Evolutionary conservation across 1,140 invertebrate genomes (phyloP).

Genomic region (Cyclargus thomasi): DNA sequence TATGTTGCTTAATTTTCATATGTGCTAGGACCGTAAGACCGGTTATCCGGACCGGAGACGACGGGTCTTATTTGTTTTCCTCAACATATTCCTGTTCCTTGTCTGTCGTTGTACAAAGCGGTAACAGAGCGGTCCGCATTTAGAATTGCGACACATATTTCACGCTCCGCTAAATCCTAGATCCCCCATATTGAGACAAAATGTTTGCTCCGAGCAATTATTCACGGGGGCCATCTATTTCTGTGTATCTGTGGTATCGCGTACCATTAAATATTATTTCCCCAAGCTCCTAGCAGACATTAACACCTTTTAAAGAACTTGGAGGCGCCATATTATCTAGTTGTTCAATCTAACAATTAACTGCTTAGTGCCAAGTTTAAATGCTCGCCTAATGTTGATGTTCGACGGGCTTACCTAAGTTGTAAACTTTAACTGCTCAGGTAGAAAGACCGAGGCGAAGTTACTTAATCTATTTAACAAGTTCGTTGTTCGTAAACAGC

Average conservation of each 20-base stretch:
- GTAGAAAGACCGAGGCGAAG: not conserved
- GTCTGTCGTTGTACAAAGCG: conserved; percentile 3
- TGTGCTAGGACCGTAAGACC: too few species aligned
- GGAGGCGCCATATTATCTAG: not conserved
- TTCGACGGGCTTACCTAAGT: not conserved
- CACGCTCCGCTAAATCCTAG: conserved; percentile 10
- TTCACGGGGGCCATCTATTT: not conserved
- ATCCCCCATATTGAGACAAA: conserved; percentile 2
- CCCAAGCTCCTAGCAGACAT: not conserved
- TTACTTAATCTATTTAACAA: not conserved
- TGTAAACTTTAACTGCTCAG: not conserved
- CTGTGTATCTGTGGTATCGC: not conserved
- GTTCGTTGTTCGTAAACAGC: conserved; percentile 75
- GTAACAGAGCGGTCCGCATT: not conserved
- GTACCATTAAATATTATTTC: not conserved
- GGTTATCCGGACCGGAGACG: too few species aligned
- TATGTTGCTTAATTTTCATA: too few species aligned
- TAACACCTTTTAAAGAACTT: not conserved
- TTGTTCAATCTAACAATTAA: not conserved
- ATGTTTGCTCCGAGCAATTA: not conserved
- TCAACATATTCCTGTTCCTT: too few species aligned
- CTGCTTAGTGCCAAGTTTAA: not conserved
- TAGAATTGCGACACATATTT: conserved; percentile 12
- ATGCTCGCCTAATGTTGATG: not conserved
- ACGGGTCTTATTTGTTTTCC: too few species aligned